phyloP scores from a whole-genome alignment of 2,113 vertebrate species.

The Triplophysa rosa region DNA sequence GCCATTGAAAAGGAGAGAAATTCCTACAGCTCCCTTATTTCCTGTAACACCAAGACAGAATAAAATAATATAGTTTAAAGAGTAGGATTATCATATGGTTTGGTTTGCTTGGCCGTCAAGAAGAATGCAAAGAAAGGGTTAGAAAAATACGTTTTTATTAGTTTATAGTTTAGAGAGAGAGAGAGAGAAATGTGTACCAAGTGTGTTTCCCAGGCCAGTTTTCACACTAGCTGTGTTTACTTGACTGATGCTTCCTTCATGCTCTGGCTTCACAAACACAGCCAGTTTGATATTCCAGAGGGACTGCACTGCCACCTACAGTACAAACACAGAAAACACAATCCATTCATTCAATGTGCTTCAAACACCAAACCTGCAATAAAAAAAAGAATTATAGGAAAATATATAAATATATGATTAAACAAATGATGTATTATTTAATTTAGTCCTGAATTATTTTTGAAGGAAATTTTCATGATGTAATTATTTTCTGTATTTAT shows the following conservation, averaged over 20 bases:
- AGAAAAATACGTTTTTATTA: background rate
- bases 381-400: too few relatives aligned
- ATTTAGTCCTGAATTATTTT: too few relatives aligned
- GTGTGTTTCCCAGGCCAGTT: slow-evolving; percentile 83
- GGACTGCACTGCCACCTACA: slow-evolving; percentile 84
- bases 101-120: slow-evolving; percentile 9
- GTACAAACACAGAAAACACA: slow-evolving; percentile 41
- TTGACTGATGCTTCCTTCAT: slow-evolving; percentile 78
- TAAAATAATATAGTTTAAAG: background rate
- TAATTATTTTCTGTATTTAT: too few relatives aligned
- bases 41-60: slow-evolving; percentile 66
- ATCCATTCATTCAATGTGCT: slow-evolving; percentile 21
- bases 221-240: slow-evolving; percentile 83
- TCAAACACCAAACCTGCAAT: too few relatives aligned
- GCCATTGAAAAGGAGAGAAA: slow-evolving; percentile 81
- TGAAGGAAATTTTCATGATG: too few relatives aligned
- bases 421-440: too few relatives aligned
- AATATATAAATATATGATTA: too few relatives aligned
- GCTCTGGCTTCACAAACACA: slow-evolving; percentile 82
- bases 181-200: slow-evolving; percentile 69
- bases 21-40: slow-evolving; percentile 83
- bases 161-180: background rate
- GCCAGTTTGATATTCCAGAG: slow-evolving; percentile 87
- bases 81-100: background rate
- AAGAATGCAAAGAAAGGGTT: background rate